Evolutionary conservation across 2,113 vertebrate species (phyloP).

Genomic region (Protobothrops flavoviridis): DNA sequence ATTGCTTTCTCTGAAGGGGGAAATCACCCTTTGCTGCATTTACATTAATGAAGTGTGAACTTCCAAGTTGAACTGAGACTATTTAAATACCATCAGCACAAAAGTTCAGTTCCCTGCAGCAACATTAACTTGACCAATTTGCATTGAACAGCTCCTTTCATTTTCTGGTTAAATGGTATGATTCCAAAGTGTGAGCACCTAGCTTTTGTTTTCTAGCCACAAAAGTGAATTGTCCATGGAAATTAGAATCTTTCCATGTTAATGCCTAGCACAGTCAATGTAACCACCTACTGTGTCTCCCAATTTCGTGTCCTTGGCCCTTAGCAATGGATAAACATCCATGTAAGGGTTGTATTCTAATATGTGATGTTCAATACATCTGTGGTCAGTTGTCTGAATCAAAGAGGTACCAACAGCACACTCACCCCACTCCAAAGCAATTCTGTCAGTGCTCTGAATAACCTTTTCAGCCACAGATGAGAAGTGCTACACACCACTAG

Average conservation of each 20-base stretch:
- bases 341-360: not conserved
- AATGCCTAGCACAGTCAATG: not conserved
- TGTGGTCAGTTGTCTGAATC: not conserved
- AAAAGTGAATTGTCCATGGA: not conserved
- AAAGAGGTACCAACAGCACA: not conserved
- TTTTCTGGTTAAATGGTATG: slow-evolving; percentile 20
- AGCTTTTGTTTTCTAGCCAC: not conserved
- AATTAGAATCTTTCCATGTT: not conserved
- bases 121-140: slow-evolving; percentile 35
- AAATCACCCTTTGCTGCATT: slow-evolving; percentile 19
- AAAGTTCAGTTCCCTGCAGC: slow-evolving; percentile 25
- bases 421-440: not conserved
- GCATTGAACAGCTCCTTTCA: slow-evolving; percentile 6
- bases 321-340: not conserved
- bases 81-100: slow-evolving; percentile 30
- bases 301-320: not conserved
- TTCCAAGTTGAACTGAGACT: slow-evolving; percentile 17
- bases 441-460: not conserved
- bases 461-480: not conserved
- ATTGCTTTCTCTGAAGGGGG: not conserved
- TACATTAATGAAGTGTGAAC: slow-evolving; percentile 36
- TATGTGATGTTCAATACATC: not conserved
- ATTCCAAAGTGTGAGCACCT: slow-evolving; percentile 10
- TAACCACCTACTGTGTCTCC: not conserved
- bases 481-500: not conserved